Base-by-base conservation (phyloP, 2,113 vertebrate species). In the Solenodon paradoxus region DNA sequence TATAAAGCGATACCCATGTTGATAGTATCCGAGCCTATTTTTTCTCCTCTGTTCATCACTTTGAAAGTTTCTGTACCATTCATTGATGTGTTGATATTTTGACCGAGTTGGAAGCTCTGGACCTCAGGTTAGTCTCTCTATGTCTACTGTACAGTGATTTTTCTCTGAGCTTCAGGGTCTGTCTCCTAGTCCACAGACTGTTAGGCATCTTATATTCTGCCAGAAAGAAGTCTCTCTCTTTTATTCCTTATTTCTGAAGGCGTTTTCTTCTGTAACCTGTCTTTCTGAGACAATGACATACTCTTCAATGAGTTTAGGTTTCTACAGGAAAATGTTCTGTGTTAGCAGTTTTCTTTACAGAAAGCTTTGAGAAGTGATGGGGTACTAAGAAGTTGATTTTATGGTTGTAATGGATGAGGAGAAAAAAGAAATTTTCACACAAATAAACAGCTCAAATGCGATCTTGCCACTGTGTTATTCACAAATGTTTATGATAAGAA, bases 401-500 rank as follows among this genome's bases (percentile, higher is more conserved):
- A 69, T 85, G n/a, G 13, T 53, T 88, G 78, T 61, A 91, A 75
- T 38, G 26, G 28, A 72, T 9, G 11, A 88, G n/a, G 55, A 84
- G 75, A 77, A 69, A 94, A 66, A 55, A 17, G 3, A n/a, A 94
- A 42, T 40, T 88, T 92, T 75, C 87, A 47, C 32, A 69, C 1
- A 81, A 40, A 74, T 59, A 68, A 79, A 69, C 45, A 82, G 35
- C 53, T 87, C 63, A 55, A 71, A 87, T 72, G 35, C 2, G 4
- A 55, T 95, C 83, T 83, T 51, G 22, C 59, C 40, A 87, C 74
- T 84, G 57, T 26, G 90, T 95, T 93, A 88, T 93, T 96, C 53
- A 88, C 49, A 47, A 88, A 81, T 95, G 77, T 82, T 97, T 97
- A 92, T 72, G 53, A 87, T 93, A 94, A 94, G 28, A 84, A 87